Conservation (phyloP, 2,113 vertebrate genomes). For the Gambusia affinis region DNA sequence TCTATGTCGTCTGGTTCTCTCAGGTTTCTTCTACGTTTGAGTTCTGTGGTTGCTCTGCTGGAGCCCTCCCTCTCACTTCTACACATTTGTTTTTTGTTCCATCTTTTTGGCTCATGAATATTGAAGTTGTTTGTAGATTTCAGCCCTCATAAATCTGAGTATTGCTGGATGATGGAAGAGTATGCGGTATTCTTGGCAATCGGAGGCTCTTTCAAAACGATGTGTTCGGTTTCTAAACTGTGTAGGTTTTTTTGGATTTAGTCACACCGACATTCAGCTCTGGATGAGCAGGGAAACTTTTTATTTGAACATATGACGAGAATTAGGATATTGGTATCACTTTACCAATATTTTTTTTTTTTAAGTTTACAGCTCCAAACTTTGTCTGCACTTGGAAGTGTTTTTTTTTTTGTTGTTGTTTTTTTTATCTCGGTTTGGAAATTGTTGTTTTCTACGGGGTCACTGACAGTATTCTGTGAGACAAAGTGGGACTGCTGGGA, state of each 20-base stretch:
- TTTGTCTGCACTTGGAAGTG: too few relatives aligned
- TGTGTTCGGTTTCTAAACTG: background rate
- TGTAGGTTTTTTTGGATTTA: background rate
- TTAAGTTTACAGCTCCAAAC: too few relatives aligned
- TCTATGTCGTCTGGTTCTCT: background rate
- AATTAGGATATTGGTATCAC: too few relatives aligned
- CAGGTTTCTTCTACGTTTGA: background rate
- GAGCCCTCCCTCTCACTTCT: background rate
- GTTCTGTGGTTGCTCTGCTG: background rate
- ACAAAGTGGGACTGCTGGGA: too few relatives aligned
- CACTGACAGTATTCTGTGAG: too few relatives aligned
- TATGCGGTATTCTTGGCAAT: background rate
- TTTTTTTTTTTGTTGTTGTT: too few relatives aligned
- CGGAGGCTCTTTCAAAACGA: background rate
- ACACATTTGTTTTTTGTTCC: background rate
- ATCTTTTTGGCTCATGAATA: conserved; percentile 1
- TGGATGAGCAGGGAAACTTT: background rate
- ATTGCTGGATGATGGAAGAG: background rate
- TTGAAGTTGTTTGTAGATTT: conserved; percentile 1
- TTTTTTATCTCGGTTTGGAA: too few relatives aligned
- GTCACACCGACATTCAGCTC: background rate
- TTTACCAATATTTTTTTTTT: too few relatives aligned
- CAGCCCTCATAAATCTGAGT: background rate
- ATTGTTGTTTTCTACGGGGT: too few relatives aligned
- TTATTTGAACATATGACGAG: too few relatives aligned